Percentiles rank a stretch among this genome's conserved stretches.
phyloP scores from a whole-genome alignment of 2,797 vertebrate genomes.

The Coluber constrictor region DNA sequence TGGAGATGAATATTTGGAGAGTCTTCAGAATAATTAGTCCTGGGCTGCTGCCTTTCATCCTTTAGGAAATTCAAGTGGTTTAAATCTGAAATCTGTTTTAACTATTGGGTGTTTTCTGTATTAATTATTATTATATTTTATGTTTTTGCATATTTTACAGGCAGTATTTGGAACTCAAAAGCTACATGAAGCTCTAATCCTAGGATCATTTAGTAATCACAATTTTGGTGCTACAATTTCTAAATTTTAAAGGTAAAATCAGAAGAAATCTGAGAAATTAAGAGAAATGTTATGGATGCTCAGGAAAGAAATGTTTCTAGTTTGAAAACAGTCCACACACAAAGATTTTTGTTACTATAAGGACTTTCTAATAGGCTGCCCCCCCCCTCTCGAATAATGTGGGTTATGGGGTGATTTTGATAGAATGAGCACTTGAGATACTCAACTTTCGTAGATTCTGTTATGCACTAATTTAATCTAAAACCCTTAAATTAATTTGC shows the following conservation, averaged over 20 bases:
- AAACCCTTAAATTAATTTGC: background rate
- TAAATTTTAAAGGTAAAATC: background rate
- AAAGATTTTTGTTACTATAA: background rate
- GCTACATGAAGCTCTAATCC: too few relatives aligned
- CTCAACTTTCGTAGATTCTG: background rate
- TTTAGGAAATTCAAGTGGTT: too few relatives aligned
- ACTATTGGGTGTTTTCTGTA: too few relatives aligned
- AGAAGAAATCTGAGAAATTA: background rate
- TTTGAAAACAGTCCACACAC: background rate
- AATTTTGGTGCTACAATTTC: too few relatives aligned
- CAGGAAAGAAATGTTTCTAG: background rate
- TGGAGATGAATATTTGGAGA: too few relatives aligned
- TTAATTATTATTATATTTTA: too few relatives aligned
- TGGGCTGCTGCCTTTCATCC: too few relatives aligned
- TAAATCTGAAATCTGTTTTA: too few relatives aligned
- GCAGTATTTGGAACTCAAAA: too few relatives aligned
- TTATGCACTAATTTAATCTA: background rate
- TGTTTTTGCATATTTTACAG: too few relatives aligned
- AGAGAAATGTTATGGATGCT: background rate
- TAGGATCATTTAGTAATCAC: too few relatives aligned
- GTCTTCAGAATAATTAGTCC: too few relatives aligned
- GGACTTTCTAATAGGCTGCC: background rate
- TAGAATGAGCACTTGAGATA: background rate
- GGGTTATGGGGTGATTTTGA: background rate
- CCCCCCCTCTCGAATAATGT: background rate